phyloP scores from a whole-genome alignment of 2,113 vertebrate species.

The Bettongia penicillata region DNA sequence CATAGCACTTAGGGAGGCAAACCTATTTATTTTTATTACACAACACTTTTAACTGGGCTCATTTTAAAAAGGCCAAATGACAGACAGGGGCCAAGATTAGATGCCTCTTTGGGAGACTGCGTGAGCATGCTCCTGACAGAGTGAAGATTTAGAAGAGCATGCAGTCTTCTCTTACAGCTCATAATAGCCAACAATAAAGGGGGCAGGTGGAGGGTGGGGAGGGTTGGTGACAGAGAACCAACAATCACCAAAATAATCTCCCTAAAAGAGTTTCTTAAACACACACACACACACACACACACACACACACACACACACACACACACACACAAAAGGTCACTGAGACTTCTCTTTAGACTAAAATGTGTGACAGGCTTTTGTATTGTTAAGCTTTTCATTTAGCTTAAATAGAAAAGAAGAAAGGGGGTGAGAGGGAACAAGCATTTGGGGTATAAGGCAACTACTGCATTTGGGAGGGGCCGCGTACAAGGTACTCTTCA shows the following conservation, averaged over 20 bases:
- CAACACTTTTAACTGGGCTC: conserved; percentile 65
- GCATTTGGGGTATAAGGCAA: conserved; percentile 43
- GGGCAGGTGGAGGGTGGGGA: neutral
- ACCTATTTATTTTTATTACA: conserved; percentile 72
- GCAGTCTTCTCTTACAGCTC: neutral
- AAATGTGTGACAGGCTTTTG: conserved; percentile 48
- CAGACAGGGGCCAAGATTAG: conserved; percentile 57
- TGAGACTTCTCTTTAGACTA: conserved; percentile 64
- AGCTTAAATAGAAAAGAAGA: neutral
- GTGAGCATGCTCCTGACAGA: conserved; percentile 27
- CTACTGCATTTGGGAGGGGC: conserved; percentile 55
- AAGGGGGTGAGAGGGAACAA: fast-evolving
- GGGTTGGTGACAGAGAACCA: neutral
- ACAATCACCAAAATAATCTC: conserved; percentile 44
- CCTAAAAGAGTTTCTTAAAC: conserved; percentile 21
- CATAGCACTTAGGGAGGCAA: conserved; percentile 62
- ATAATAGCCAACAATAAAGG: conserved; percentile 24
- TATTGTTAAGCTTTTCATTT: conserved; percentile 47
- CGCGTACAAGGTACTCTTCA: conserved; percentile 56
- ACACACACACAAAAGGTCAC: conserved; percentile 43
- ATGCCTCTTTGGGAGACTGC: conserved; percentile 52
- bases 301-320: neutral
- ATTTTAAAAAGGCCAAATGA: conserved; percentile 56
- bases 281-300: neutral
- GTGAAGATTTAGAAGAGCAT: conserved; percentile 48